Conservation (phyloP, 2,888 invertebrate species). For the Lottia gigantea region DNA sequence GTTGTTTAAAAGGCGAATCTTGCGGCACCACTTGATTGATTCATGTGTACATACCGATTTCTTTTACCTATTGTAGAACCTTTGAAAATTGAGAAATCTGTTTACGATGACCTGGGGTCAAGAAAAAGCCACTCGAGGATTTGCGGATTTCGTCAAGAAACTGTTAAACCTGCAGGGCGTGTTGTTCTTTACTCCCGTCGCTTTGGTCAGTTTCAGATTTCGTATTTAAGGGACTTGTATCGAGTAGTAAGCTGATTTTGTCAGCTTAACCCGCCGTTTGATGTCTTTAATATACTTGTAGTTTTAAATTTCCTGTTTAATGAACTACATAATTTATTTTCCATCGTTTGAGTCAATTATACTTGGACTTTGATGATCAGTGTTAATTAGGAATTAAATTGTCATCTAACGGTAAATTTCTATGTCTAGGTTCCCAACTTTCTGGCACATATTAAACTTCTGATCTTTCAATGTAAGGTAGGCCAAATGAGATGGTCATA, state of each 20-base stretch:
- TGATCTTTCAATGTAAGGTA: neutral
- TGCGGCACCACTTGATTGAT: neutral
- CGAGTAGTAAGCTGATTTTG: slow-evolving; percentile 9
- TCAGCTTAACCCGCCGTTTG: neutral
- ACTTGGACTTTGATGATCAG: neutral
- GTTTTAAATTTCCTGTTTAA: slow-evolving; percentile 7
- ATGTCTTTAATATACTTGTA: neutral
- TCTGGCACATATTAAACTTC: neutral
- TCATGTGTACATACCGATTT: neutral
- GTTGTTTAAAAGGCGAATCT: no score
- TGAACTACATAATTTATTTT: slow-evolving; percentile 7
- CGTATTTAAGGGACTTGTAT: slow-evolving; percentile 8
- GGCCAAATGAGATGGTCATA: no score
- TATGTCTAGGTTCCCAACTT: no score
- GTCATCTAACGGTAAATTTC: no score
- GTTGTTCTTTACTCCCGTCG: slow-evolving; percentile 9
- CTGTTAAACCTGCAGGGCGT: slow-evolving; percentile 9
- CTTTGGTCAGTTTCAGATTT: slow-evolving; percentile 7
- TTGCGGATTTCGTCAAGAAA: neutral
- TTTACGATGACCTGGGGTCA: slow-evolving; percentile 9
- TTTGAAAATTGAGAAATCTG: slow-evolving; percentile 5
- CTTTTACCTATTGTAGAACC: slow-evolving; percentile 6
- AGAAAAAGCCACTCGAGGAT: slow-evolving; percentile 4
- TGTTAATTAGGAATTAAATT: no score
- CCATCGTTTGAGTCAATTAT: neutral